Percentiles rank a stretch among this genome's conserved stretches.
phyloP scores from a whole-genome alignment of 2,888 invertebrate genomes.

The Hecatera dysodea region DNA sequence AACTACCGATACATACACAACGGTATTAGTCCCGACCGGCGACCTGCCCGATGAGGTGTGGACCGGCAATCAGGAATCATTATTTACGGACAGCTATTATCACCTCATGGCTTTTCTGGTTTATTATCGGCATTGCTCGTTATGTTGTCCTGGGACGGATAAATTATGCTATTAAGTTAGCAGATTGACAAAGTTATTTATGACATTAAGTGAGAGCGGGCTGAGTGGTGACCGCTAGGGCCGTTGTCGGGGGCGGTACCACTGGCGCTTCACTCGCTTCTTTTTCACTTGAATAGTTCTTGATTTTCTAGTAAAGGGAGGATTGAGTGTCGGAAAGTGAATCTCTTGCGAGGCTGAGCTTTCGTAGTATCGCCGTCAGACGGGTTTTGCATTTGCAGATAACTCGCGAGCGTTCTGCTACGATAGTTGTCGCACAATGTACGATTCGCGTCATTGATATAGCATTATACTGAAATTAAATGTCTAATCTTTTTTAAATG shows the following conservation, averaged over 20 bases:
- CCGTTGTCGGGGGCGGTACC: slow-evolving; percentile 69
- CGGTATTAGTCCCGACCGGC: slow-evolving; percentile 71
- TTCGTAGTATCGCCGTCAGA: slow-evolving; percentile 61
- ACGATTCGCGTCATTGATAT: slow-evolving; percentile 70
- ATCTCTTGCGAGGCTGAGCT: slow-evolving; percentile 43
- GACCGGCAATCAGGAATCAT: slow-evolving; percentile 89
- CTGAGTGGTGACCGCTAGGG: slow-evolving; percentile 83
- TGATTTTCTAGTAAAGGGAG: slow-evolving; percentile 44
- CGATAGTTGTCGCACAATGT: slow-evolving; percentile 77
- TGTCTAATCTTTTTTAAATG: slow-evolving; percentile 22
- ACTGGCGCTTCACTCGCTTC: slow-evolving; percentile 56
- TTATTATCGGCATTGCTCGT: slow-evolving; percentile 90
- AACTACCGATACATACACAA: slow-evolving; percentile 56
- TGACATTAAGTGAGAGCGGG: slow-evolving; percentile 87
- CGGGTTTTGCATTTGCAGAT: slow-evolving; percentile 76
- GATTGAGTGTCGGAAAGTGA: slow-evolving; percentile 49
- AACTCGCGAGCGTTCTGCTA: slow-evolving; percentile 73
- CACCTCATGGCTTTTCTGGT: slow-evolving; percentile 90
- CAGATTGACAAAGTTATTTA: slow-evolving; percentile 91
- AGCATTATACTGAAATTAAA: slow-evolving; percentile 57
- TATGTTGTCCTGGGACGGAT: slow-evolving; percentile 90
- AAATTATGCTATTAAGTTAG: slow-evolving; percentile 91
- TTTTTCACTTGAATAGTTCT: slow-evolving; percentile 49
- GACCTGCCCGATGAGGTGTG: slow-evolving; percentile 83
- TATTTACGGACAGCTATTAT: slow-evolving; percentile 90